These are phyloP conservation scores for Pollachius pollachius DNA, from an alignment of 2,113 vertebrate genomes.

Conservation along the genomic window DNA sequence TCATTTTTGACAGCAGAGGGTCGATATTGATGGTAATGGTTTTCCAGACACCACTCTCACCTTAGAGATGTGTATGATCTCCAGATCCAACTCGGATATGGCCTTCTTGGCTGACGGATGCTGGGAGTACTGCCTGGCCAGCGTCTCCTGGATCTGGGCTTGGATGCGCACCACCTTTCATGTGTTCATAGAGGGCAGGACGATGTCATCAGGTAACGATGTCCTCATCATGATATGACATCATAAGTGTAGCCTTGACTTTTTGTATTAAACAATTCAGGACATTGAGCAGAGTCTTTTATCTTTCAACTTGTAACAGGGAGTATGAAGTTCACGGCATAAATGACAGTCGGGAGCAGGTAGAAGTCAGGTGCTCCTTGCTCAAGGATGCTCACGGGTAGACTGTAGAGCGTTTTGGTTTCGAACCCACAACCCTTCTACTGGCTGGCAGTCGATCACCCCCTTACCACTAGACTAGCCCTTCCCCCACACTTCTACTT, in stretches of 20 bases:
- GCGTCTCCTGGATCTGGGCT: constrained; percentile 92
- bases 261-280: too few species aligned
- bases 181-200: not conserved
- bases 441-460: too few species aligned
- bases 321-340: too few species aligned
- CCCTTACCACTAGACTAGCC: too few species aligned
- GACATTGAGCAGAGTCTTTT: too few species aligned
- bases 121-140: constrained; percentile 85
- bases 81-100: constrained; percentile 87
- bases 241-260: too few species aligned
- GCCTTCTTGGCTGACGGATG: constrained; percentile 91
- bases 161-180: constrained; percentile 92
- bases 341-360: not conserved
- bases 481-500: too few species aligned
- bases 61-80: constrained; percentile 97
- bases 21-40: not conserved
- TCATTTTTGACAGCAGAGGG: not conserved
- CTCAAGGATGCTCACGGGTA: not conserved
- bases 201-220: not conserved
- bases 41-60: constrained; percentile 54
- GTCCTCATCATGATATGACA: too few species aligned
- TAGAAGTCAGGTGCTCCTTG: not conserved
- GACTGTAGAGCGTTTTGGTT: too few species aligned
- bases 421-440: too few species aligned
- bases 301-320: too few species aligned